Base-by-base conservation (phyloP, 2,888 invertebrate species). In the Latrodectus elegans region DNA sequence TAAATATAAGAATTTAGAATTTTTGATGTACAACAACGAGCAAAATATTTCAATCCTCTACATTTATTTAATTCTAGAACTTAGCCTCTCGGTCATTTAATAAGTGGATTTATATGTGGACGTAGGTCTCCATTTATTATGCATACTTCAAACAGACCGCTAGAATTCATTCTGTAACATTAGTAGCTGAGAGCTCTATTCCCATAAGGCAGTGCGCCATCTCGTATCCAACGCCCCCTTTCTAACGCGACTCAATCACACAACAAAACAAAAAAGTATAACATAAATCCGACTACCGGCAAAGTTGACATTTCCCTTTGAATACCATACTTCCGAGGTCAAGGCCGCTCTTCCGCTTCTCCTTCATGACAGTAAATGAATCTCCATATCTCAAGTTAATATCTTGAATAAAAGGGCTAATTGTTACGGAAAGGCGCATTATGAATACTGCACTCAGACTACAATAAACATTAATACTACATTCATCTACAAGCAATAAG, bases 91-190 rank as follows among this genome's bases (percentile, higher is more conserved):
- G 60, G 60, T 60, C 4, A 60, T n/a, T 6, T 60, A 9, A 15
- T n/a, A 60, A 10, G 60, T 60, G 12, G 11, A 6, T 60, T 14
- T 55, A 0, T 10, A 6, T 60, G 38, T 11, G 55, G 15, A 55
- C 1, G 55, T 55, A 55, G 3, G 55, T 0, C n/a, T 8, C 60
- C 60, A 15, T 60, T 60, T 10, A 17, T n/a, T n/a, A 38, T 17
- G 51, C 77, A 67, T 51, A 38, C 81, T 81, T 74, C 51, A 67
- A 81, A 81, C 65, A 51, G 26, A 52, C 81, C 81, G 81, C 81
- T 81, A 73, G 65, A 74, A 81, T 52, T 53, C 81, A 22, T 80
- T 80, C 52, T 17, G 55, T 52, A 38, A 60, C 60, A 60, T 12
- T 15, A 26, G n/a, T 73, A 81, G 81, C 81, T 81, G 81, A 72